Evolutionary conservation across 1,140 invertebrate genomes (phyloP), one percentile per base, ranked within the genome.

Genomic region (Tetramorium simillimum): DNA sequence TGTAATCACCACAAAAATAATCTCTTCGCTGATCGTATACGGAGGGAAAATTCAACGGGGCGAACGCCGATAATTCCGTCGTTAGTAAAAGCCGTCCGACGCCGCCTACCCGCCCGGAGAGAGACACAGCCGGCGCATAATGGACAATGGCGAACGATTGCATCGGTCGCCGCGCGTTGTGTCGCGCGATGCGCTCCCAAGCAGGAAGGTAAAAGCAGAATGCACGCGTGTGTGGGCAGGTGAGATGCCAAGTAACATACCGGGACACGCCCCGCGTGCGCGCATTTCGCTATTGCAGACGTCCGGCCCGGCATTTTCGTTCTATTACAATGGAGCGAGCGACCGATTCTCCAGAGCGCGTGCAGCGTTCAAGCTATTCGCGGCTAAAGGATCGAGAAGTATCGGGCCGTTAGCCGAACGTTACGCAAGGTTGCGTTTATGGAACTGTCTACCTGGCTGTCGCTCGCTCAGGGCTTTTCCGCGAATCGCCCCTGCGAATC

Each of bases 151-250:
- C n/a, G 67, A 70, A 85, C 69, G 72, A 89, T 84, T 87, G 58
- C 80, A 53, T 80, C 51, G 58, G 6, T 67, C 60, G 24, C 18
- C 21, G 37, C 46, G 28, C 43, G 12, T 24, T 58, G 24, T 51
- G 46, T 65, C 77, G 46, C 77, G 80, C 67, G 69, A 73, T 60
- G 62, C 63, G 77, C 80, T 60, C 18, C 53, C 53, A 46, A 84
- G 67, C 80, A 73, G 67, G 53, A 73, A 75, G 53, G 69, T 70
- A 37, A 24, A 65, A 28, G 86, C 56, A 63, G 87, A 88, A 85
- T 65, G 72, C 37, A 88, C 73, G 88, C 72, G 86, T 90, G 65
- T 77, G 90, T 91, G 60, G 89, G 88, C 62, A 69, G 86, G 65
- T 69, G 88, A 92, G 85, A 92, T 89, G 84, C 81, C 63, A 37